A percentile compares a stretch with the other conserved stretches of the same genome.
phyloP scores from a whole-genome alignment of 1,140 invertebrate genomes.

The Sycophila sp. region DNA sequence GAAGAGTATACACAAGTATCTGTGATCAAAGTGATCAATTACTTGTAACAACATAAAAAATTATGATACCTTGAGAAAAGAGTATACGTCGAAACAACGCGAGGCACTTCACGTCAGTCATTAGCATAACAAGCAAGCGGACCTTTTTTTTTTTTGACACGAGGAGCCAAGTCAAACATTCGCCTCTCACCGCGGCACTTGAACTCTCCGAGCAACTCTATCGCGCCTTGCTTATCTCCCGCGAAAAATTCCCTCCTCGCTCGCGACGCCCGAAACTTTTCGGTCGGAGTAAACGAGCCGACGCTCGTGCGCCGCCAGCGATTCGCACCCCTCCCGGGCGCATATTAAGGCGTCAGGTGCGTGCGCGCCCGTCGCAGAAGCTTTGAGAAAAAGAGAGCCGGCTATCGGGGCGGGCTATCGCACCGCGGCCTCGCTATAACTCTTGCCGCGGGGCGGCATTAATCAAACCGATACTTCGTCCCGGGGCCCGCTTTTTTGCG shows the following conservation, averaged over 20 bases:
- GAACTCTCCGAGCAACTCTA: neutral
- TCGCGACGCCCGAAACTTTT: neutral
- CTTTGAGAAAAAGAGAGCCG: neutral
- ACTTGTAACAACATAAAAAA: no score
- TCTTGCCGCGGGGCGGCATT: slow-evolving; percentile 43
- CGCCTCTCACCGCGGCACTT: neutral
- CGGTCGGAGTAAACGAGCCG: neutral
- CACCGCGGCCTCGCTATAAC: neutral
- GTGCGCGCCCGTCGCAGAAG: neutral
- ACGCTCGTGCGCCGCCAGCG: neutral
- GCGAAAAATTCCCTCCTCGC: neutral
- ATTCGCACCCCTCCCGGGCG: neutral
- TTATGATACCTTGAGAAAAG: no score
- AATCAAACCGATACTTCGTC: slow-evolving; percentile 52
- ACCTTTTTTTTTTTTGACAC: no score
- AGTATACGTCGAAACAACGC: no score
- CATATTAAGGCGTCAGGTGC: neutral
- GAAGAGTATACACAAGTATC: no score
- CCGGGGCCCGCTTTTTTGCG: slow-evolving; percentile 35
- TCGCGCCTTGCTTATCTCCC: slow-evolving; percentile 8
- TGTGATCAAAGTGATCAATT: no score
- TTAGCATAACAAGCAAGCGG: no score
- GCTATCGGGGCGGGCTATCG: neutral
- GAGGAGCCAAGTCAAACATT: neutral
- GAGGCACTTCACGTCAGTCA: no score